Evolutionary conservation across 2,113 vertebrate species (phyloP), one percentile per base, ranked within the genome.

Genomic region (Cyphomyrus plagiostoma): DNA sequence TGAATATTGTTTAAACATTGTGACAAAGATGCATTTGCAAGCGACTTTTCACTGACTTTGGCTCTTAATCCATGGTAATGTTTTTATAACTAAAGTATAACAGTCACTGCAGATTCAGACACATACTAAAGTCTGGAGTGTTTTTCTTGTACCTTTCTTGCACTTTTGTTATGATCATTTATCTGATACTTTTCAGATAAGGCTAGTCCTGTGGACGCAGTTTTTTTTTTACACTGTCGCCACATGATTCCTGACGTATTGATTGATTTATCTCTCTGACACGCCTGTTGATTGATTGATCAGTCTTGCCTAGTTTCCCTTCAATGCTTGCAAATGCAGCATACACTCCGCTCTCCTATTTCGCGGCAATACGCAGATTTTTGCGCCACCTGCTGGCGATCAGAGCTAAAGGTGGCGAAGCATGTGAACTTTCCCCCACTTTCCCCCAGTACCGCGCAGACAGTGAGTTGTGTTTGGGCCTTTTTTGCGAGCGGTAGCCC

Each of bases 361-460:
- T 19, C 15, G 74, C 35, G 74, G 45, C 4, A 46, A 84, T 84
- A 84, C 21, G 42, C 39, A 45, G 23, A 48, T 56, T 62, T 56
- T 89, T 52, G 89, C 89, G 52, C 77, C 89, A 84, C 53, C 89
- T 85, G 77, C 19, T 21, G 80, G 89, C 42, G 23, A n/a, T 21
- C 42, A 77, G 11, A 3, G 19, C 45, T 3, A 80, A 6, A 74
- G 30, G 3, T 5, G 17, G 26, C 19, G 74, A 80, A 80, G 30
- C 42, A 23, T 19, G 66, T 90, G 89, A 90, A 87, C 89, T 90
- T 90, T 90, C 1, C 45, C 85, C 89, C 53, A 90, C 58, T 87
- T 90, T 89, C 53, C 62, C 35, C 52, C 82, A 49, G 82, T 8
- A 21, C 48, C 26, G 9, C 26, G 49, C 26, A 86, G 53, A 56